Evolutionary conservation across 2,113 vertebrate species (phyloP), one percentile per base, ranked within the genome.

Genomic region (Salvelinus alpinus): DNA sequence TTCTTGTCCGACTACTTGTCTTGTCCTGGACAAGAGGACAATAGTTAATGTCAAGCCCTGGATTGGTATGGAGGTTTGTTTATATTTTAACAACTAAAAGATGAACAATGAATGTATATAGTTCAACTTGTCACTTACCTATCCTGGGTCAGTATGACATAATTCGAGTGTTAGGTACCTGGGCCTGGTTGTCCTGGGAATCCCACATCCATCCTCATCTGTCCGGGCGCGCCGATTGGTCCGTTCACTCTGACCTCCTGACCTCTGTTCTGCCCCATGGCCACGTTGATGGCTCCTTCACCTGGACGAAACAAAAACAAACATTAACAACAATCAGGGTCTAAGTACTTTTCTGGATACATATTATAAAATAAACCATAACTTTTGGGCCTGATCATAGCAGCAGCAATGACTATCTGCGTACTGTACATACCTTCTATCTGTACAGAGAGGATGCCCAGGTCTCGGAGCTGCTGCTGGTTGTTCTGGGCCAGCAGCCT

Each of bases 401-500:
- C 38, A 34, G 31, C 31, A 34, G 31, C 38, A 44, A 11, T 44
- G 38, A 34, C 38, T 44, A 44, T 16, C 12, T 4, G 51, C 0
- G 16, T 34, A 34, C 31, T 31, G 66, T 38, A 9, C 7, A 75
- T 91, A 98, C 98, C 98, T 96, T 99, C 97, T 64, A 99, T 99
- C 78, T 99, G 98, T 81, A 99, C 95, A 0, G 98, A 99, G 71
- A 99, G 96, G 80, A 99, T 99, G 75, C 98, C 98, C 86, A 99
- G 90, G 78, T 99, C 98, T 74, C 98, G 93, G 59, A 99, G 96
- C 89, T 99, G 98, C 72, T 98, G 98, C 86, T 98, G 98, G 83
- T 99, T 99, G 88, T 92, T 98, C 91, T 99, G 98, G 64, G 97
- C 98, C 86, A 99, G 90, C 77, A 97, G 90, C 5, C 98, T 91